Evolutionary conservation across 1,140 invertebrate species (phyloP).

Genomic region (Drosophila sturtevanti): DNA sequence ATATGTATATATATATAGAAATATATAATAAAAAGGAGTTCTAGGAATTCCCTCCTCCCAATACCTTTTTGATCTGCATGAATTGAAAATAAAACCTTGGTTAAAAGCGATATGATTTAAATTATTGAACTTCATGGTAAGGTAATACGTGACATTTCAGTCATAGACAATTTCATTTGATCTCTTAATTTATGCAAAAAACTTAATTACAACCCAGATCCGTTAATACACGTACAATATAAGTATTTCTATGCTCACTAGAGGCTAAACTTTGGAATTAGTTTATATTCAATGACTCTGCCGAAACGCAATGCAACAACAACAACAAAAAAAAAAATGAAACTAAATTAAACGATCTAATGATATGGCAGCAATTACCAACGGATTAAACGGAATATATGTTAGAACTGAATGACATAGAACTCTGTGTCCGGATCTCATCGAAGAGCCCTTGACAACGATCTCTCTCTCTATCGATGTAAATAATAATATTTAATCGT

Average conservation of each 20-base stretch:
- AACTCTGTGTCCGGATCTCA: not conserved
- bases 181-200: constrained; percentile 75
- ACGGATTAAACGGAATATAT: constrained; percentile 20
- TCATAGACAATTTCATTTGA: constrained; percentile 43
- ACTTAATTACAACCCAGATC: constrained; percentile 64
- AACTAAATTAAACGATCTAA: constrained; percentile 21
- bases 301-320: constrained; percentile 19
- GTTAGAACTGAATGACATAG: not conserved
- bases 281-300: constrained; percentile 54
- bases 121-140: constrained; percentile 71
- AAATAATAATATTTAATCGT: not conserved
- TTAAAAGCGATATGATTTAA: constrained; percentile 45
- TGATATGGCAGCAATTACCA: constrained; percentile 41
- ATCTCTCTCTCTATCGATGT: not conserved
- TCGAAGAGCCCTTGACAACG: not conserved
- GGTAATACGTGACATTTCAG: constrained; percentile 67
- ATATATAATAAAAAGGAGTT: not conserved
- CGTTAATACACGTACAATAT: constrained; percentile 8
- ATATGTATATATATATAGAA: not conserved
- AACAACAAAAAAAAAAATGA: no score
- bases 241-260: constrained; percentile 19
- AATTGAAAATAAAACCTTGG: constrained; percentile 40
- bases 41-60: not conserved
- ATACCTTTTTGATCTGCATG: constrained; percentile 4
- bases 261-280: constrained; percentile 52